Conservation (phyloP, 1,140 invertebrate species). For the Drosophila grimshawi region DNA sequence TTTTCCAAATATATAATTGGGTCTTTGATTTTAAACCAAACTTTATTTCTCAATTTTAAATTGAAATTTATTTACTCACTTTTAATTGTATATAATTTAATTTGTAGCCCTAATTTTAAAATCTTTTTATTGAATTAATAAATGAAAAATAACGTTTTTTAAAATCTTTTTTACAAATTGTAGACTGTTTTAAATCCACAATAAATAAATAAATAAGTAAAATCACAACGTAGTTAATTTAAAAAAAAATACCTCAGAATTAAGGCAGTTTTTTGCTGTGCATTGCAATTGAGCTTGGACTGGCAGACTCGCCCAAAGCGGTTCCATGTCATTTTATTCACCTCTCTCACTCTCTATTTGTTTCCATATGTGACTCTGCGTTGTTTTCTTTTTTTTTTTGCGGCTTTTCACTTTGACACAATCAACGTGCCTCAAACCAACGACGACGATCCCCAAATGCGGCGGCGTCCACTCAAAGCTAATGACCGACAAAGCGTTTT, state of each 20-base stretch:
- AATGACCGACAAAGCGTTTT: conserved; percentile 83
- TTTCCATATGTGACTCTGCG: conserved; percentile 32
- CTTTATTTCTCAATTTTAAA: no score
- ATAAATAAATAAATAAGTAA: no score
- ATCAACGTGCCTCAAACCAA: conserved; percentile 62
- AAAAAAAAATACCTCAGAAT: neutral
- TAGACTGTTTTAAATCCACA: no score
- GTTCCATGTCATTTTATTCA: conserved; percentile 19
- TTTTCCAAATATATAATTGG: no score
- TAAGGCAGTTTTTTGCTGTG: conserved; percentile 20
- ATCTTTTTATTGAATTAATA: no score
- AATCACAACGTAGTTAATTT: conserved; percentile 1
- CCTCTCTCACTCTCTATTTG: neutral
- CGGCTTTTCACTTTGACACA: conserved; percentile 80
- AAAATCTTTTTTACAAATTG: no score
- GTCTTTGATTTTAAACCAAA: no score
- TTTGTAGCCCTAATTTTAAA: no score
- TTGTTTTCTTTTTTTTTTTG: conserved; percentile 37
- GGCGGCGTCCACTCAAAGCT: conserved; percentile 76
- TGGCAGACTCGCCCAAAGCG: conserved; percentile 19
- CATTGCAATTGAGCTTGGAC: conserved; percentile 27
- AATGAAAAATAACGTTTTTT: no score
- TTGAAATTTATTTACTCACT: no score
- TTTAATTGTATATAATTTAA: no score
- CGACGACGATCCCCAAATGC: conserved; percentile 59